A percentile compares a stretch with the other conserved stretches of the same genome.
Evolutionary conservation across 2,888 invertebrate genomes (phyloP).

Genomic region (Busseola fusca): DNA sequence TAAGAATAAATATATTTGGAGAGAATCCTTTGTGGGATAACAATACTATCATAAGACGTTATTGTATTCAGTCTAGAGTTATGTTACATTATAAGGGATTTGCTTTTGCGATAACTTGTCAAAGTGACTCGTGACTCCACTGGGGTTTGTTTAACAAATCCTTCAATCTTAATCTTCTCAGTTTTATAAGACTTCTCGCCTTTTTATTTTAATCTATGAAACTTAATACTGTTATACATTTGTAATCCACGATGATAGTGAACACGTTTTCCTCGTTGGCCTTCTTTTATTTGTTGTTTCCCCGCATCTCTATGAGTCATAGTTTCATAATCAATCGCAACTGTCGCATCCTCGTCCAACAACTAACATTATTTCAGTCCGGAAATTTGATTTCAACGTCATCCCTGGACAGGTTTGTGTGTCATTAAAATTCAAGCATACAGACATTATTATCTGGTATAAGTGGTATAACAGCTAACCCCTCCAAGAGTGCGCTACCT

Average conservation of each 20-base stretch:
- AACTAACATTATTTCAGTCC: constrained; percentile 45
- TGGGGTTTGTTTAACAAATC: constrained; percentile 52
- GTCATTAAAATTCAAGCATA: constrained; percentile 46
- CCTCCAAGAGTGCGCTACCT: constrained; percentile 16
- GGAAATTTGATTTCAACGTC: constrained; percentile 54
- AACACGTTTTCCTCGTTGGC: constrained; percentile 6
- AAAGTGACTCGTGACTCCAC: constrained; percentile 48
- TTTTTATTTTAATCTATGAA: constrained; percentile 48
- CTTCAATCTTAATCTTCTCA: constrained; percentile 49
- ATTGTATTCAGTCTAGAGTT: constrained; percentile 58
- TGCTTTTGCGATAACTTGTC: constrained; percentile 55
- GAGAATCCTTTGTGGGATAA: constrained; percentile 54
- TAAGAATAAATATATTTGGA: constrained; percentile 60
- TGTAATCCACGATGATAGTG: constrained; percentile 17
- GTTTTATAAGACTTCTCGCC: constrained; percentile 47
- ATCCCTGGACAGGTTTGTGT: constrained; percentile 23
- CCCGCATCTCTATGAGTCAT: not conserved
- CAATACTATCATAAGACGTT: constrained; percentile 60
- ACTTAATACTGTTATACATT: constrained; percentile 20
- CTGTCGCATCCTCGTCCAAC: constrained; percentile 51
- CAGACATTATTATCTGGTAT: constrained; percentile 24
- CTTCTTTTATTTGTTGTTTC: constrained; percentile 13
- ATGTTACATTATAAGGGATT: constrained; percentile 53
- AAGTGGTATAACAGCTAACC: constrained; percentile 42
- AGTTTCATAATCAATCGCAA: constrained; percentile 36